Base-by-base conservation (phyloP, 1,140 invertebrate genomes). In the Lepidostoma basale region DNA sequence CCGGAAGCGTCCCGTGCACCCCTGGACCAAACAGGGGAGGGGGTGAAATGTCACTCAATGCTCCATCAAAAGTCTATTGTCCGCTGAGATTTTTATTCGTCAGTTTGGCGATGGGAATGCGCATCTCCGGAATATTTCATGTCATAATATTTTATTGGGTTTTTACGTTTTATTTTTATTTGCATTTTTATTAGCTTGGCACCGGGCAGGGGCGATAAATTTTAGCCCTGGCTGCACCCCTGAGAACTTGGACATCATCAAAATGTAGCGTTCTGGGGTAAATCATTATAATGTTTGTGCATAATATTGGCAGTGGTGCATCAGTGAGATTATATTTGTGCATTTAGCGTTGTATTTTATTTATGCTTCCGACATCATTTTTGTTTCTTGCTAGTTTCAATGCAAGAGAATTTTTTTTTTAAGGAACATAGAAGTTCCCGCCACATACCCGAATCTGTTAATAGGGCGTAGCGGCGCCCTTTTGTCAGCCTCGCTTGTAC, bases 131-230 rank as follows among this genome's bases (percentile, higher is more conserved):
- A 47, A 70, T 66, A 56, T 65, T 65, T 40, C 56, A 67, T 58
- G 70, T 72, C 70, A 72, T 72, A 72, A 72, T 72, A 72, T 72
- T 72, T 72, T 72, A 72, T 72, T 68, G 52, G 63, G 44, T 65
- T 72, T 67, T 71, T 52, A 54, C 69, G 62, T 72, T 68, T 69
- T 72, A 72, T 72, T 69, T 72, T 73, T 73, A 73, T 73, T 73
- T 73, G 63, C 67, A 73, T 73, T 73, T 73, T 73, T 73, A 73
- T 73, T 73, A 58, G 63, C 45, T 20, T 26, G 44, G 67, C 70
- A 58, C 22, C 47, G 44, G 71, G 67, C 44, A 30, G 22, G 20
- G 25, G 71, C 56, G 54, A 67, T 73, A 73, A 73, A 72, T 68
- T 69, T 44, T 44, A 36, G 18, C 26, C 39, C n/a, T 68, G 70